These are phyloP conservation scores for Chrysemys picta DNA, from an alignment of 2,113 vertebrate genomes.

Conservation along the genomic window DNA sequence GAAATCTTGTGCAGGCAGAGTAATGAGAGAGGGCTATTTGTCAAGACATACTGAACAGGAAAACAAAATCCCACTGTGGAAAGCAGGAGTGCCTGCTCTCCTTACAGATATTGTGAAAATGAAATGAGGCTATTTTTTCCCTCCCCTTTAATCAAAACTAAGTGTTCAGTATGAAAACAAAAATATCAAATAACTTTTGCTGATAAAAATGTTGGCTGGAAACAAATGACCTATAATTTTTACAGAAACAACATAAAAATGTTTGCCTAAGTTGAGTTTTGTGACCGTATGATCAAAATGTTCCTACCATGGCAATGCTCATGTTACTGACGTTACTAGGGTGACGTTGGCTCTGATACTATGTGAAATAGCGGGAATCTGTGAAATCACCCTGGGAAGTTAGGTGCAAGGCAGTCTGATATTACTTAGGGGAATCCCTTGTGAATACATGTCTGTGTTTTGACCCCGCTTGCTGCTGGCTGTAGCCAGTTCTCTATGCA, in stretches of 20 bases:
- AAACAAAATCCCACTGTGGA: slow-evolving; percentile 76
- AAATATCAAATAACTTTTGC: slow-evolving; percentile 66
- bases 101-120: slow-evolving; percentile 66
- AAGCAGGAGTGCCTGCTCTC: slow-evolving; percentile 60
- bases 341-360: slow-evolving; percentile 63
- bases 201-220: slow-evolving; percentile 50
- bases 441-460: slow-evolving; percentile 46
- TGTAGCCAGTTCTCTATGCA: not conserved
- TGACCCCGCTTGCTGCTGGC: slow-evolving; percentile 50
- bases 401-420: slow-evolving; percentile 57
- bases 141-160: slow-evolving; percentile 66
- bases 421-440: slow-evolving; percentile 42
- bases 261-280: slow-evolving; percentile 60
- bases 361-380: slow-evolving; percentile 53
- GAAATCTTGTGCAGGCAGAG: slow-evolving; percentile 72
- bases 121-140: slow-evolving; percentile 56
- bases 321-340: slow-evolving; percentile 62
- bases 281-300: slow-evolving; percentile 60
- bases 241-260: slow-evolving; percentile 58
- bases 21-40: slow-evolving; percentile 76
- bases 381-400: slow-evolving; percentile 41
- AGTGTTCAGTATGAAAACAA: slow-evolving; percentile 62
- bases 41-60: slow-evolving; percentile 69
- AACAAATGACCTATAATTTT: slow-evolving; percentile 52
- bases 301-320: slow-evolving; percentile 33